phyloP scores from a whole-genome alignment of 1,140 invertebrate species.

The Nylanderia fulva region DNA sequence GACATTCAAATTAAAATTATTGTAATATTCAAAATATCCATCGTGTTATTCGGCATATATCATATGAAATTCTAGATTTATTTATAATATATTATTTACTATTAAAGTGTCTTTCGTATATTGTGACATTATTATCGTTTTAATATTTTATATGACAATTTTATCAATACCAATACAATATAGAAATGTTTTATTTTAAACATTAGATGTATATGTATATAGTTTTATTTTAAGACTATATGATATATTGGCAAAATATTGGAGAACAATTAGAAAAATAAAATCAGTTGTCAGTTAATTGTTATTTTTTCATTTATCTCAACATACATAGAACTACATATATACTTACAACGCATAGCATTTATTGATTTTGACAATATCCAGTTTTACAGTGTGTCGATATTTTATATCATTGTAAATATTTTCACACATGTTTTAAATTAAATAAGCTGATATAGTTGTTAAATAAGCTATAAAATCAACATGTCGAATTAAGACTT shows the following conservation, averaged over 20 bases:
- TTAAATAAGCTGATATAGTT: too few species aligned
- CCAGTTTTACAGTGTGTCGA: slow-evolving; percentile 15
- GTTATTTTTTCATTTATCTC: neutral
- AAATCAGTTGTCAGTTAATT: slow-evolving; percentile 4
- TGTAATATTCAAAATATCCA: neutral
- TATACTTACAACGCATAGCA: neutral
- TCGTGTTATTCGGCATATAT: neutral
- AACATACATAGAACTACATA: neutral
- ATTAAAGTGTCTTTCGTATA: neutral
- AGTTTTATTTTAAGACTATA: neutral
- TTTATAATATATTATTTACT: slow-evolving; percentile 43
- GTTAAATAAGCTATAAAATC: slow-evolving; percentile 39
- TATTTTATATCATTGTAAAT: slow-evolving; percentile 28
- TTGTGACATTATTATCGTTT: slow-evolving; percentile 29
- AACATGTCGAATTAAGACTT: slow-evolving; percentile 27
- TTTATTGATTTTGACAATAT: slow-evolving; percentile 52
- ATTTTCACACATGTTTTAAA: slow-evolving; percentile 17
- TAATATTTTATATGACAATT: neutral
- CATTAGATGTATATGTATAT: neutral
- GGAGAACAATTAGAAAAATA: slow-evolving; percentile 34
- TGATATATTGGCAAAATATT: neutral
- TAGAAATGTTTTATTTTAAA: neutral
- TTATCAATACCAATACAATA: neutral
- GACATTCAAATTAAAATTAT: neutral
- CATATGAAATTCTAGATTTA: neutral